Evolutionary conservation across 2,888 invertebrate genomes (phyloP).

Genomic region (Chrysolina americana): DNA sequence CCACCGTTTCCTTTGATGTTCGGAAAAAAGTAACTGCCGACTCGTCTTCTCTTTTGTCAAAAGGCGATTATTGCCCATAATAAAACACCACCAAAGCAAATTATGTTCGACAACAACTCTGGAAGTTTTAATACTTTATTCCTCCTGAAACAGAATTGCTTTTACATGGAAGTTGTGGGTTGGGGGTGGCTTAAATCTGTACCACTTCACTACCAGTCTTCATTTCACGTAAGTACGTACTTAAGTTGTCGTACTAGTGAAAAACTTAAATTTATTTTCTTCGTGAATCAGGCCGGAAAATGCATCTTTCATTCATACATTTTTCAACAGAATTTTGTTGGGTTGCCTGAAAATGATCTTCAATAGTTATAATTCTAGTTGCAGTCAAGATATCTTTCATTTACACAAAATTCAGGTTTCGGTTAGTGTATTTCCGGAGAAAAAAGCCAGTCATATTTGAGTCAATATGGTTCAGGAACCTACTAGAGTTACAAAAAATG

Average conservation of each 20-base stretch:
- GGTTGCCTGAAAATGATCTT: too few species aligned
- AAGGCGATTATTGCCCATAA: background rate
- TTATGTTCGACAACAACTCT: background rate
- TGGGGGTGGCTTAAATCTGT: background rate
- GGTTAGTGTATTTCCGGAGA: too few species aligned
- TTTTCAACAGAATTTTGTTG: too few species aligned
- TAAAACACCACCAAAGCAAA: background rate
- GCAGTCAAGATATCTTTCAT: too few species aligned
- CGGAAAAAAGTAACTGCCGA: background rate
- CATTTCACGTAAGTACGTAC: background rate
- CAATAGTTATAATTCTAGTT: too few species aligned
- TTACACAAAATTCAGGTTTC: too few species aligned
- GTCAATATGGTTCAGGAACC: too few species aligned
- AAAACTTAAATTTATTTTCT: background rate
- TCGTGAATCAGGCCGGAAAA: background rate
- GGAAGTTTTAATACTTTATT: background rate
- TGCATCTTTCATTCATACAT: too few species aligned
- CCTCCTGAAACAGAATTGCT: background rate
- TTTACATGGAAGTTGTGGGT: background rate
- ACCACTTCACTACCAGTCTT: background rate
- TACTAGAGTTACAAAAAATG: too few species aligned
- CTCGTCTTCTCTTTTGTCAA: background rate
- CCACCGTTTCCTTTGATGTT: background rate
- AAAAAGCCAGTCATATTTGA: too few species aligned
- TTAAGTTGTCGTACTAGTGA: background rate